Conservation (phyloP, 2,113 vertebrate species). For the Hydrolagus affinis region DNA sequence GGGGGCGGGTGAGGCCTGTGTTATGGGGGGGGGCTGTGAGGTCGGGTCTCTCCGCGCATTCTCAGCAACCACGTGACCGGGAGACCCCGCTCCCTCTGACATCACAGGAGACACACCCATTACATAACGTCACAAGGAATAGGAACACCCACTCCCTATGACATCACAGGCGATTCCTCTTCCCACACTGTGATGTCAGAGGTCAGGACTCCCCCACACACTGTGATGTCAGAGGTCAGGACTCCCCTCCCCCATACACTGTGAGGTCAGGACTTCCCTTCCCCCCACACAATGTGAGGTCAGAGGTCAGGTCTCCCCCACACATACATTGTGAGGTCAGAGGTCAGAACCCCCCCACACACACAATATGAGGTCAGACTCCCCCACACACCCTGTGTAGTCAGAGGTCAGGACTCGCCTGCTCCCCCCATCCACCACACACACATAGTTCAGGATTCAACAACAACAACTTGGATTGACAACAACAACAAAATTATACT, state of each 20-base stretch:
- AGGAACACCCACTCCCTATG: too few relatives aligned
- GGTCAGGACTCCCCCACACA: not conserved
- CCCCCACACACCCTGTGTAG: too few relatives aligned
- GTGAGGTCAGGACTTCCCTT: not conserved
- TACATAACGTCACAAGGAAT: not conserved
- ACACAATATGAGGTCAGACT: not conserved
- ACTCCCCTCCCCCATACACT: not conserved
- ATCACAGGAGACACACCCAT: not conserved
- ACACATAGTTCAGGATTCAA: too few relatives aligned
- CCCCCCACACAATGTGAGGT: not conserved
- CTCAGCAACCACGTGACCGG: too few relatives aligned
- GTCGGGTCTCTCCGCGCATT: too few relatives aligned
- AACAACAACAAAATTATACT: too few relatives aligned
- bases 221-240: not conserved
- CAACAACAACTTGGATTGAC: too few relatives aligned
- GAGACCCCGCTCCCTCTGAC: not conserved
- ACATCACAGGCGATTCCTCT: not conserved
- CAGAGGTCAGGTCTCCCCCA: not conserved
- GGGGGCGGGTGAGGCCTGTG: too few relatives aligned
- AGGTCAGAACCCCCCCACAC: not conserved
- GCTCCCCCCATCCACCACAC: too few relatives aligned
- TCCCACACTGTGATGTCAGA: not conserved
- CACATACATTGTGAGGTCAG: not conserved
- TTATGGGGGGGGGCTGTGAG: too few relatives aligned
- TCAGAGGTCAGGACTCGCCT: too few relatives aligned